Percentiles rank a stretch among this genome's conserved stretches.
phyloP scores from a whole-genome alignment of 2,797 vertebrate species.

The Cryptoprocta ferox region DNA sequence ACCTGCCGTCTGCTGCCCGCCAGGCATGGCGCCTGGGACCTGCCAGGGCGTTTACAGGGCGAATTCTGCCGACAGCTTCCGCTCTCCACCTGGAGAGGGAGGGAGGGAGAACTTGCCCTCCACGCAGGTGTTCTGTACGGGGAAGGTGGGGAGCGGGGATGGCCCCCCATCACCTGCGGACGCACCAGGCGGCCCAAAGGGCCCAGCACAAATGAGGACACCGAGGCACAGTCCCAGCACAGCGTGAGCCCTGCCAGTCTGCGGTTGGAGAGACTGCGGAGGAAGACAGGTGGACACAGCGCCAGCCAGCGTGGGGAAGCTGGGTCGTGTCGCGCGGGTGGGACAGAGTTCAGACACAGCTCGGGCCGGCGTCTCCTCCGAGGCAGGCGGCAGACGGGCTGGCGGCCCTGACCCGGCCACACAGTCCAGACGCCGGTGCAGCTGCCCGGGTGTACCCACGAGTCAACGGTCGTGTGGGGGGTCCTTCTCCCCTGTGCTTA shows the following conservation, averaged over 20 bases:
- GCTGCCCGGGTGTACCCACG: fast-evolving
- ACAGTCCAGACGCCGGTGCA: fast-evolving
- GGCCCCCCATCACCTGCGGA: too few species aligned
- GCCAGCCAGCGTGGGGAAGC: not conserved
- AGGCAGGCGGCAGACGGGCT: not conserved
- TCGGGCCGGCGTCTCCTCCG: not conserved
- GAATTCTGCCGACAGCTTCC: too few species aligned
- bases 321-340: fast-evolving
- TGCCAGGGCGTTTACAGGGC: too few species aligned
- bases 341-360: too few species aligned
- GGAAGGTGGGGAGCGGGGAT: not conserved
- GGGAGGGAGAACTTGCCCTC: not conserved
- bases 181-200: not conserved
- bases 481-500: not conserved
- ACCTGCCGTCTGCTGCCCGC: fast-evolving
- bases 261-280: not conserved
- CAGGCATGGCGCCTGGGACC: too few species aligned
- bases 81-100: not conserved
- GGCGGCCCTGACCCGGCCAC: fast-evolving
- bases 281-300: fast-evolving
- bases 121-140: fast-evolving
- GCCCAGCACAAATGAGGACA: fast-evolving
- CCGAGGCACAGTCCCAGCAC: fast-evolving
- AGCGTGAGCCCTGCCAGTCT: fast-evolving
- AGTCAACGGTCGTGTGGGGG: fast-evolving